These are phyloP conservation scores for Boleophthalmus pectinirostris DNA, from an alignment of 2,113 vertebrate species.

Conservation along the genomic window DNA sequence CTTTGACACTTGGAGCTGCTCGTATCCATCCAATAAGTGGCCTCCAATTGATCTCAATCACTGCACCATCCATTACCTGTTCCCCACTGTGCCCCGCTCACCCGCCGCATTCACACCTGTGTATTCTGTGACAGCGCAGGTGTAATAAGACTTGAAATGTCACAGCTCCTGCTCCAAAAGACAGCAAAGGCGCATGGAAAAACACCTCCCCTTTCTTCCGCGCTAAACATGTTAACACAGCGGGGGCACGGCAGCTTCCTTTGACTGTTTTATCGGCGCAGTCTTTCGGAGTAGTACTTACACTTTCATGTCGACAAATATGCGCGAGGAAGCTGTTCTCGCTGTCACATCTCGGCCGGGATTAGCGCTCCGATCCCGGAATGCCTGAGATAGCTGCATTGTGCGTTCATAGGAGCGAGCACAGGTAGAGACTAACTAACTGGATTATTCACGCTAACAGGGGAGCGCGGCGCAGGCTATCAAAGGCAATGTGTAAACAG, in stretches of 20 bases:
- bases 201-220: not conserved
- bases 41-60: not conserved
- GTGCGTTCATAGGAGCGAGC: conserved; percentile 50
- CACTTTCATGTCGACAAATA: conserved; percentile 28
- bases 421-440: conserved; percentile 61
- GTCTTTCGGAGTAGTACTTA: conserved; percentile 10
- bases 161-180: conserved; percentile 11
- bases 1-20: not conserved
- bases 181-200: conserved; percentile 1
- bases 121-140: conserved; percentile 24
- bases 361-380: conserved; percentile 29
- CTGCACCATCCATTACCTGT: conserved; percentile 20
- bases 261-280: conserved; percentile 7
- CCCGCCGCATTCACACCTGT: conserved; percentile 42
- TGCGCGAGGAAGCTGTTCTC: conserved; percentile 8
- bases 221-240: conserved; percentile 13
- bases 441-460: conserved; percentile 60
- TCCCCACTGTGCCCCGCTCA: conserved; percentile 9
- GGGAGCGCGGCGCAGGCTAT: conserved; percentile 45
- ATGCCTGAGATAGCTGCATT: conserved; percentile 9
- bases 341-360: conserved; percentile 21
- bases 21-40: not conserved
- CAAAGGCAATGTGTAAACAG: conserved; percentile 63
- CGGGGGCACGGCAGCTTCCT: conserved; percentile 13
- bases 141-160: conserved; percentile 51